Evolutionary conservation across 2,888 invertebrate genomes (phyloP), one percentile per base, ranked within the genome.

Genomic region (Auanema freiburgensis): DNA sequence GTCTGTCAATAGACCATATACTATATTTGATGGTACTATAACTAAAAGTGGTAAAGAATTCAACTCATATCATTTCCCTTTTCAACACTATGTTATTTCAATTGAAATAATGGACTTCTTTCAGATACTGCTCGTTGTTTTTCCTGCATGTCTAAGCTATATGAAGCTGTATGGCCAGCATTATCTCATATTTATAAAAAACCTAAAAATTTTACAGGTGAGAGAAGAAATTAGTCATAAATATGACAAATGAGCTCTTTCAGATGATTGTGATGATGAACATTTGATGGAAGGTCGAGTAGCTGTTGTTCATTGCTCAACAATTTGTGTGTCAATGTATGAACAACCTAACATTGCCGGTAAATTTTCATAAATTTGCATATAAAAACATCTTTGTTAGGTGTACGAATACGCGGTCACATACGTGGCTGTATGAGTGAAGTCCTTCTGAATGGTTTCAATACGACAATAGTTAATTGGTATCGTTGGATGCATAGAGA

Each of bases 131-230:
- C 76, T 12, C 66, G 72, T 53, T 83, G 83, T 72, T 83, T 74
- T 69, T 80, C 79, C 6, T 83, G 83, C 65, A 83, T 83, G 83
- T 78, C 78, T 14, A 67, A 75, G 51, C 66, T 80, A 56, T 83
- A 83, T 72, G 79, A 79, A 65, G 76, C 77, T 1, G 74, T 76
- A 6, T 79, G 79, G 80, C 75, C 74, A 12, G 66, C 70, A 12
- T 69, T 83, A 16, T 59, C 69, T 6, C 59, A 71, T 41, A 74
- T 81, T 43, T 83, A 81, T 72, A 75, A 74, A 53, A 56, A 54
- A 41, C 83, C 83, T 18, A 54, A 65, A 52, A 83, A 83, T 59
- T 83, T 83, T 65, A 81, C 81, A 57, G 79, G 83, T 74, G 14
- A 62, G 51, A 70, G 66, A 64, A 21, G 12, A 2, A 16, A 3